Percentiles rank a stretch among this genome's conserved stretches.
Conservation (phyloP, 1,140 invertebrate genomes). For the Bombus picipes region DNA sequence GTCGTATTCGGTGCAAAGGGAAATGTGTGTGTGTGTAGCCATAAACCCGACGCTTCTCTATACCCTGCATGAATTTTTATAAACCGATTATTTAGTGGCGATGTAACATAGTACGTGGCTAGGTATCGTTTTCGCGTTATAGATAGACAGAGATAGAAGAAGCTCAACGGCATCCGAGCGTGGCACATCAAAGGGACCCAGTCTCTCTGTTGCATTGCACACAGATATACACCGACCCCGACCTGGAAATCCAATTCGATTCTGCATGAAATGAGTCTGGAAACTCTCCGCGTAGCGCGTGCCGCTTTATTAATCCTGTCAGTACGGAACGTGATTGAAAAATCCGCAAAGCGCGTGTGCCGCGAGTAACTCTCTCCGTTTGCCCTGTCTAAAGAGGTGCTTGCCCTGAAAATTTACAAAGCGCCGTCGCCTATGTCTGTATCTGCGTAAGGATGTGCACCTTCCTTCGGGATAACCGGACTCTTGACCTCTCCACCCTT, state of each 20-base stretch:
- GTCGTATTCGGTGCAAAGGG: not conserved
- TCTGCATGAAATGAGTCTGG: constrained; percentile 78
- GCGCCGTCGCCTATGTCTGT: constrained; percentile 23
- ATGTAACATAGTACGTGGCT: constrained; percentile 71
- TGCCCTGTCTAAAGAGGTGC: constrained; percentile 37
- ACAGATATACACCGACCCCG: constrained; percentile 59
- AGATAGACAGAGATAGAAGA: constrained; percentile 36
- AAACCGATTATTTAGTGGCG: constrained; percentile 75
- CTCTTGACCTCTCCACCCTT: not conserved
- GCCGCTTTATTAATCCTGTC: constrained; percentile 77
- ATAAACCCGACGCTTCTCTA: not conserved
- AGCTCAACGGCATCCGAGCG: constrained; percentile 42
- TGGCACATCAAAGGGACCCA: constrained; percentile 76
- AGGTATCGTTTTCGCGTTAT: constrained; percentile 12
- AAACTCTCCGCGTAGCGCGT: constrained; percentile 66
- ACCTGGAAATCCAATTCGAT: constrained; percentile 80
- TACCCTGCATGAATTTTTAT: constrained; percentile 67
- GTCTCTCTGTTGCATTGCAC: constrained; percentile 50
- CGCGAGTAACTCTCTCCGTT: not conserved
- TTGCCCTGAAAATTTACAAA: constrained; percentile 63
- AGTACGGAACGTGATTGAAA: constrained; percentile 75
- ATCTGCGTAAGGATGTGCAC: constrained; percentile 39
- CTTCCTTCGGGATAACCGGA: constrained; percentile 17
- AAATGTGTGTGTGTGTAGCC: constrained; percentile 16
- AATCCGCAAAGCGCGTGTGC: constrained; percentile 70